A percentile compares a stretch with the other conserved stretches of the same genome.
Evolutionary conservation across 2,113 vertebrate species (phyloP).

Genomic region (Megaptera novaeangliae): DNA sequence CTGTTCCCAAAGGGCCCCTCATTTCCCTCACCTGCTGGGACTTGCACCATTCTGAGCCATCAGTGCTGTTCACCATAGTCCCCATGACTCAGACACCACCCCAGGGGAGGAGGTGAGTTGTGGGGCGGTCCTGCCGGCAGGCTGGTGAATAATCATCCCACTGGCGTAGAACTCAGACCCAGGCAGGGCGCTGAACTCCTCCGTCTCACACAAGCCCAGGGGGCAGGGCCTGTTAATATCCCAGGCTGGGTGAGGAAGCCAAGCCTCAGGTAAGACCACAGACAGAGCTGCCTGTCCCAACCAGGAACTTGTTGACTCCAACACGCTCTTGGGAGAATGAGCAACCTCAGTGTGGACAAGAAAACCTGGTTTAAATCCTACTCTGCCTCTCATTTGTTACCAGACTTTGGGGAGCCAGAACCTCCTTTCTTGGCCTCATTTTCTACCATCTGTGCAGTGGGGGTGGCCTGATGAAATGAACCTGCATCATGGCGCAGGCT

Average conservation of each 20-base stretch:
- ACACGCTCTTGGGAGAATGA: accelerated
- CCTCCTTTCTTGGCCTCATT: neutral
- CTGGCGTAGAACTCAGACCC: neutral
- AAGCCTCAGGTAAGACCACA: accelerated
- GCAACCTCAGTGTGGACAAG: accelerated
- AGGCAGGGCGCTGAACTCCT: neutral
- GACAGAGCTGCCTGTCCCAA: neutral
- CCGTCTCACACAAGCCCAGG: neutral
- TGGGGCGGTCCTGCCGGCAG: neutral
- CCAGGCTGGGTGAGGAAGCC: neutral
- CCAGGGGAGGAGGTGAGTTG: neutral
- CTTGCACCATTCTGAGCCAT: neutral
- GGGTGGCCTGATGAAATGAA: neutral
- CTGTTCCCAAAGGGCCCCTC: neutral
- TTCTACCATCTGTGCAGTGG: neutral
- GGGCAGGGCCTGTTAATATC: accelerated
- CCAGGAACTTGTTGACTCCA: neutral
- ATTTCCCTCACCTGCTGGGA: neutral
- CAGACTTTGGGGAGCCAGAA: neutral
- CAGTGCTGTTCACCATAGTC: neutral
- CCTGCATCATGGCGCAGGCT: neutral
- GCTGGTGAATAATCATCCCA: conserved; percentile 22
- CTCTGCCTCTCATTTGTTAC: neutral
- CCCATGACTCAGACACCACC: conserved; percentile 26
- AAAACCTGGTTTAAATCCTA: neutral